Evolutionary conservation across 2,797 vertebrate genomes (phyloP), one percentile per base, ranked within the genome.

Genomic region (Lateolabrax maculatus): DNA sequence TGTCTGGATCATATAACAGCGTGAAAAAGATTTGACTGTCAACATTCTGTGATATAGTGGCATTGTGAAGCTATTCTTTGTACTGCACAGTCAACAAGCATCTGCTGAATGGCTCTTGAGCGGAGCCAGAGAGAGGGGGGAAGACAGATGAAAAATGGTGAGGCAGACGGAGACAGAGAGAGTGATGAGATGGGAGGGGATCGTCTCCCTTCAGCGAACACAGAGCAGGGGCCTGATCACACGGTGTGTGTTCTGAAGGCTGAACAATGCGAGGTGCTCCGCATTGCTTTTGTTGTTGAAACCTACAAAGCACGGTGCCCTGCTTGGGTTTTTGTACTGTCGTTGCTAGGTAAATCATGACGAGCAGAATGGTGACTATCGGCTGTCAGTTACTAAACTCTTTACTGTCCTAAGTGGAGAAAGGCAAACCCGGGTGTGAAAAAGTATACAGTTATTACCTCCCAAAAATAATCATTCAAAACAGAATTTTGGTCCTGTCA

Each of bases 41-140:
- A 66, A 57, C 73, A 51, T 21, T 9, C 21, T 49, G 48, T 81
- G 83, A 83, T 76, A 27, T 37, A 73, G 34, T 72, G 67, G 49
- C 62, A 48, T 9, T 36, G 37, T 21, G 39, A 34, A 71, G 62
- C 31, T 25, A 31, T 52, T 60, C 56, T 71, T 66, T 57, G 71
- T 44, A 18, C 9, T 62, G 39, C 63, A 21, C 53, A 75, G 62
- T 58, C 71, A 71, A 71, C 51, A 67, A 85, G 53, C 75, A 81
- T 56, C 65, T 80, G 73, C 29, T 25, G 67, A 68, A 64, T 39
- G 63, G 63, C 69, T 79, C 63, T 13, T 65, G 16, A 31, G 57
- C 15, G 1, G 6, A 71, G 44, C 37, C 37, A 31, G 53, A 63
- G 49, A 39, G 39, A 77, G 23, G 6, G 6, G 15, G 36, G 44